Conservation (phyloP, 2,113 vertebrate genomes). For the Oceanodroma tethys region DNA sequence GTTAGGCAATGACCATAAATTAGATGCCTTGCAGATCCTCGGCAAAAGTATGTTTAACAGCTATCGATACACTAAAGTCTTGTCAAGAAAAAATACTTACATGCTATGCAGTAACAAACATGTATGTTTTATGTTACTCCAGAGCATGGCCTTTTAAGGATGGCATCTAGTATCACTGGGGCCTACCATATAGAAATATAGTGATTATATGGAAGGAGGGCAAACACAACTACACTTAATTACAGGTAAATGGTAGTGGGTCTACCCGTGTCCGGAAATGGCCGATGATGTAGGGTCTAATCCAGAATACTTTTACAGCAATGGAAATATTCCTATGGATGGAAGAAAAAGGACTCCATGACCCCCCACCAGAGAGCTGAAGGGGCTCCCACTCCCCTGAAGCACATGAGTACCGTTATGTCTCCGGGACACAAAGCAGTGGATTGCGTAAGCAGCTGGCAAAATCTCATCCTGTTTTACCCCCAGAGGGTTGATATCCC, state of each 20-base stretch:
- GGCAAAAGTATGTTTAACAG: constrained; percentile 9
- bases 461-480: background rate
- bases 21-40: constrained; percentile 23
- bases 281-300: background rate
- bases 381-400: background rate
- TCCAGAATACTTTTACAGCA: background rate
- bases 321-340: background rate
- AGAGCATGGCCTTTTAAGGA: background rate
- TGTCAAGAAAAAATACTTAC: background rate
- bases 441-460: background rate
- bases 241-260: background rate
- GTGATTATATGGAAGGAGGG: background rate
- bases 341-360: background rate
- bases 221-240: background rate
- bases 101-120: background rate
- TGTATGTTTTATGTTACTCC: background rate
- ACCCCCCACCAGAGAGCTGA: background rate
- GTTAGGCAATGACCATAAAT: constrained; percentile 39
- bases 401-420: accelerated
- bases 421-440: background rate
- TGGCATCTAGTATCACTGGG: background rate
- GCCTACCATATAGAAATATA: background rate
- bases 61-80: background rate
- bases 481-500: background rate
- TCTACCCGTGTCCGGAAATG: background rate